Evolutionary conservation across 2,113 vertebrate species (phyloP).

Genomic region (Eptesicus fuscus): DNA sequence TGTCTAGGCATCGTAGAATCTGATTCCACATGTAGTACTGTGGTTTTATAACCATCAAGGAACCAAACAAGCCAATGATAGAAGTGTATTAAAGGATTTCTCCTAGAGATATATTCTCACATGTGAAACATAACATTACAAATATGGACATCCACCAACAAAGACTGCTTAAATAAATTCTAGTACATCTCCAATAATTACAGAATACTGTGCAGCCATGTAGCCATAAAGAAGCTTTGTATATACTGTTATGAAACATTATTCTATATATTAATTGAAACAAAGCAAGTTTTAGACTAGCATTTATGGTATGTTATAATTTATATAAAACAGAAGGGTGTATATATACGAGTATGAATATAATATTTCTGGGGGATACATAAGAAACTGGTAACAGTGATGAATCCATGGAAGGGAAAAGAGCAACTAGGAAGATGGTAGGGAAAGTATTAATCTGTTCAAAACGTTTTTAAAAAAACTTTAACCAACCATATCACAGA

Average conservation of each 20-base stretch:
- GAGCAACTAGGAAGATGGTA: neutral
- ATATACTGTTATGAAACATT: neutral
- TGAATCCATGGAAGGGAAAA: neutral
- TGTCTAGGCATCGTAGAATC: neutral
- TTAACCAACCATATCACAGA: neutral
- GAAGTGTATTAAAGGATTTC: neutral
- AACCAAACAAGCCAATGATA: neutral
- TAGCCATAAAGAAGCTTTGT: neutral
- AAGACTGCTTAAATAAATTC: conserved; percentile 8
- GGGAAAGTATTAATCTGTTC: neutral
- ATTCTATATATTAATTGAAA: neutral
- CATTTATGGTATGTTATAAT: neutral
- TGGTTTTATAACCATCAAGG: neutral
- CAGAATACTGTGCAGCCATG: neutral
- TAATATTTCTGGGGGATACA: neutral
- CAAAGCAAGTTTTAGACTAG: neutral
- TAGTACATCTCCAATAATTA: neutral
- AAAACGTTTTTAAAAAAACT: neutral
- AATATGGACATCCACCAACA: neutral
- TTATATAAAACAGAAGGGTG: neutral
- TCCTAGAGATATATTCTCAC: neutral
- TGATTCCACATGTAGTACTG: neutral
- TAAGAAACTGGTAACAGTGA: neutral
- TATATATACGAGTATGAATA: neutral
- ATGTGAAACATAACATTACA: neutral